phyloP scores from a whole-genome alignment of 2,888 invertebrate species.

The Nomada goodeniana region DNA sequence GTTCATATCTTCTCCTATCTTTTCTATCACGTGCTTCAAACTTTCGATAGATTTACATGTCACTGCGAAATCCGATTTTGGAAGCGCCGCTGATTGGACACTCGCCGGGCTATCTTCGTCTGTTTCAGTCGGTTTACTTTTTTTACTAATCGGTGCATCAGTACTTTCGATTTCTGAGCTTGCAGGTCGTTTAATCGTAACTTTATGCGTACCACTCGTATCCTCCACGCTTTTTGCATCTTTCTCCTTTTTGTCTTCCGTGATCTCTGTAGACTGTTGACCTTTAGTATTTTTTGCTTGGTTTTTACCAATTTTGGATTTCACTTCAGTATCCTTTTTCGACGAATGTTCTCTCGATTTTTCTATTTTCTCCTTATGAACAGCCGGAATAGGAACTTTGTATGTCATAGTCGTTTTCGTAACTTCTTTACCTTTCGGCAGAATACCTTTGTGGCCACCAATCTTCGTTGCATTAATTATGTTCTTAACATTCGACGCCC shows the following conservation, averaged over 20 bases:
- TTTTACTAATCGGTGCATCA: conserved; percentile 70
- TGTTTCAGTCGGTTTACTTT: conserved; percentile 62
- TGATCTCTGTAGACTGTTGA: conserved; percentile 21
- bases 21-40: conserved; percentile 76
- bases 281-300: conserved; percentile 61
- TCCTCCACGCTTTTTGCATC: conserved; percentile 21
- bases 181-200: conserved; percentile 60
- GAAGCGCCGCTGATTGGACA: neutral
- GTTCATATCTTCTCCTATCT: conserved; percentile 71
- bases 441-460: conserved; percentile 80
- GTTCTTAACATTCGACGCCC: conserved; percentile 81
- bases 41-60: conserved; percentile 80
- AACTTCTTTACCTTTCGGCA: conserved; percentile 81
- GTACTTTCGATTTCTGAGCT: conserved; percentile 38
- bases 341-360: conserved; percentile 66
- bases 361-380: conserved; percentile 79
- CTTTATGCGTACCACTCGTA: conserved; percentile 56
- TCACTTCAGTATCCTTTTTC: conserved; percentile 68
- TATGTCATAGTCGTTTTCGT: conserved; percentile 83
- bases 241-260: conserved; percentile 55
- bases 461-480: conserved; percentile 82
- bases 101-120: conserved; percentile 37
- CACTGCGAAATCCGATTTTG: conserved; percentile 62
- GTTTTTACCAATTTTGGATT: conserved; percentile 59
- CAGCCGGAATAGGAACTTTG: conserved; percentile 83